Evolutionary conservation across 2,888 invertebrate species (phyloP).

Genomic region (Dicyrtoma fusca): DNA sequence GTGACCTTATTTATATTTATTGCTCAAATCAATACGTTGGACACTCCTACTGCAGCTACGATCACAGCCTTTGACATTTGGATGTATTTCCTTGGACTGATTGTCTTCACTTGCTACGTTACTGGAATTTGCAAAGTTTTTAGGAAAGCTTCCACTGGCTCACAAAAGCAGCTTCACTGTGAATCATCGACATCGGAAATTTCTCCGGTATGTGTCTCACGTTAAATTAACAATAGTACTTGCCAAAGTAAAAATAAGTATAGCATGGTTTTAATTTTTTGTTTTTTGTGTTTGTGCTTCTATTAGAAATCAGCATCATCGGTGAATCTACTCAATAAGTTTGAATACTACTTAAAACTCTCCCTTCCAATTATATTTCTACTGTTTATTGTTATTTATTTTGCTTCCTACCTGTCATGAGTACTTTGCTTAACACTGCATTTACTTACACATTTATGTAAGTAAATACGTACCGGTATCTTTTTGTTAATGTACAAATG

Average conservation of each 20-base stretch:
- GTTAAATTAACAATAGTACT: too few species aligned
- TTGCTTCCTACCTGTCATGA: conserved; percentile 42
- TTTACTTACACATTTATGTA: neutral
- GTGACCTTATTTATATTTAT: conserved; percentile 41
- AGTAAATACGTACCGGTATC: too few species aligned
- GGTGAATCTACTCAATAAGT: conserved; percentile 17
- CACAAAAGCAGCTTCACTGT: neutral
- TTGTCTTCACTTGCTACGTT: conserved; percentile 40
- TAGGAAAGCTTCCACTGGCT: too few species aligned
- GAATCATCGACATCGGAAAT: neutral
- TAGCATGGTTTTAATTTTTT: neutral
- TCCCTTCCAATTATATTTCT: conserved; percentile 42
- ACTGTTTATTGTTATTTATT: conserved; percentile 42
- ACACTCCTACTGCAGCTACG: conserved; percentile 44
- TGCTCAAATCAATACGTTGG: conserved; percentile 45
- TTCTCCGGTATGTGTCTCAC: neutral
- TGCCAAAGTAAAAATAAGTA: neutral
- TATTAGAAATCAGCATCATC: conserved; percentile 29
- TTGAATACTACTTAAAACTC: conserved; percentile 36
- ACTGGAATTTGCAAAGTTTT: conserved; percentile 8
- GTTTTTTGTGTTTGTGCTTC: neutral
- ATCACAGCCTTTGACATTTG: conserved; percentile 52
- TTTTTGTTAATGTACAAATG: too few species aligned
- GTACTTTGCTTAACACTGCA: too few species aligned
- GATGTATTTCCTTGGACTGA: conserved; percentile 39